phyloP scores from a whole-genome alignment of 35 echinoderm and acorn worm species.

The Apostichopus parvimensis region DNA sequence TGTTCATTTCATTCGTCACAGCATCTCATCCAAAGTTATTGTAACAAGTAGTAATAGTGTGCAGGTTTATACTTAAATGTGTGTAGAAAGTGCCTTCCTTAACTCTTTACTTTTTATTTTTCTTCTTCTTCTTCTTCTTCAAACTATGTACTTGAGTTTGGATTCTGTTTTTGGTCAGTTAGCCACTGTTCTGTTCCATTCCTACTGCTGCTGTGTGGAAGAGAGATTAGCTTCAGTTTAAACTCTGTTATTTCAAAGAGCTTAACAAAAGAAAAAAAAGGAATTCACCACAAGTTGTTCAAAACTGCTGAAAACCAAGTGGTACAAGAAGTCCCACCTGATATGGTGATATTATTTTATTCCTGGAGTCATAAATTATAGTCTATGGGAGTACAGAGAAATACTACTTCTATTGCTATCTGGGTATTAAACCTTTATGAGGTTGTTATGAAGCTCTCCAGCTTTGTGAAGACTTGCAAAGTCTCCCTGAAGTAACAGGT shows the following conservation, averaged over 20 bases:
- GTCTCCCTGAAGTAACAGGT: background rate
- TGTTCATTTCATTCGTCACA: background rate
- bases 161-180: background rate
- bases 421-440: background rate
- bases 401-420: background rate
- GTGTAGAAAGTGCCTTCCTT: slow-evolving; percentile 3
- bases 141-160: background rate
- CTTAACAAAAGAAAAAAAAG: too few relatives aligned
- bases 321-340: background rate
- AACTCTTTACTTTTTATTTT: background rate
- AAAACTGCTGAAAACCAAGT: too few relatives aligned
- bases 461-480: background rate
- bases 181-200: background rate
- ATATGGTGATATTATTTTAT: background rate
- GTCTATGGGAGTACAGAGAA: background rate
- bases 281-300: too few relatives aligned
- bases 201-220: background rate
- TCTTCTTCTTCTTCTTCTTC: background rate
- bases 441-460: background rate
- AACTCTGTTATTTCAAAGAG: too few relatives aligned
- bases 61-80: background rate
- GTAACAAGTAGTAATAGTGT: background rate
- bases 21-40: background rate
- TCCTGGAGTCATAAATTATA: background rate
- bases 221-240: too few relatives aligned